phyloP scores from a whole-genome alignment of 2,797 vertebrate genomes.

The Glyptemys insculpta region DNA sequence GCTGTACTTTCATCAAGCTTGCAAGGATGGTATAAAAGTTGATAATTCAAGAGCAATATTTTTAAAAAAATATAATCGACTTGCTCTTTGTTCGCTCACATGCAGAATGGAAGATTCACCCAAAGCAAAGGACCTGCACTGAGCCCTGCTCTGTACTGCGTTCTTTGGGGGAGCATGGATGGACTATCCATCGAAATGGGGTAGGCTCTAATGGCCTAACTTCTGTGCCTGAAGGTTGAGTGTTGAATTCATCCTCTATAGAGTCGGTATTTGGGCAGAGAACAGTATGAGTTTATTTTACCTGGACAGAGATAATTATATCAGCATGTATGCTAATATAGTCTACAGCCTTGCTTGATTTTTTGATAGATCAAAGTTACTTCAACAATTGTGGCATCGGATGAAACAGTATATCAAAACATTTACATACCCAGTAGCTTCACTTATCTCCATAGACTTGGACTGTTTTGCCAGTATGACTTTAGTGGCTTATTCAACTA shows the following conservation, averaged over 20 bases:
- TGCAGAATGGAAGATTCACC: slow-evolving; percentile 66
- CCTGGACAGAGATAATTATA: neutral
- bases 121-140: slow-evolving; percentile 53
- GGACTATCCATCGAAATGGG: neutral
- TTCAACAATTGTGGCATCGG: neutral
- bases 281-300: neutral
- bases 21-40: slow-evolving; percentile 76
- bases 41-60: slow-evolving; percentile 52
- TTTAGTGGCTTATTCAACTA: neutral
- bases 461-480: neutral
- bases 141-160: neutral
- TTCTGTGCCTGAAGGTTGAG: neutral
- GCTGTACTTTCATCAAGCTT: slow-evolving; percentile 63
- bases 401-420: neutral
- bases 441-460: neutral
- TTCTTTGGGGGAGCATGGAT: neutral
- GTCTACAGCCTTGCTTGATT: neutral
- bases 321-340: neutral
- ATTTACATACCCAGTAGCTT: neutral
- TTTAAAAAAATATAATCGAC: slow-evolving; percentile 58
- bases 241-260: neutral
- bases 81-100: slow-evolving; percentile 67
- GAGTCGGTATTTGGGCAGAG: neutral
- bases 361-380: slow-evolving; percentile 21
- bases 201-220: neutral